Base-by-base conservation (phyloP, 2,888 invertebrate genomes). In the Ctena decussata region DNA sequence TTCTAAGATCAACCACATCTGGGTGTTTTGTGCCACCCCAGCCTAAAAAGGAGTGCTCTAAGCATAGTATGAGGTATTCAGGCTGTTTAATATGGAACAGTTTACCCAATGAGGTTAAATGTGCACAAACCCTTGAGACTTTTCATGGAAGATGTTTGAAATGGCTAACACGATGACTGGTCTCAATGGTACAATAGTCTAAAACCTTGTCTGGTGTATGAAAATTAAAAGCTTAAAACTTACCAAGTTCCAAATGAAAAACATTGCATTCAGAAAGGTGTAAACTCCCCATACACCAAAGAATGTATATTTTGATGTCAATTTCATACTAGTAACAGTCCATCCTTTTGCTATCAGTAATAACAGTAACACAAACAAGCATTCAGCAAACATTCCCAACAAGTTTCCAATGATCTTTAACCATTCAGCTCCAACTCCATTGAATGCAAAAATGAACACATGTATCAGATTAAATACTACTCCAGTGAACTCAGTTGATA, bases 171-270 rank as follows among this genome's bases (percentile, higher is more conserved):
- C n/a, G n/a, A n/a, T n/a, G n/a, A n/a, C n/a, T n/a, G n/a, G n/a
- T n/a, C n/a, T n/a, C n/a, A n/a, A n/a, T n/a, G n/a, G n/a, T n/a
- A n/a, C n/a, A n/a, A n/a, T n/a, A n/a, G n/a, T n/a, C n/a, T n/a
- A n/a, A n/a, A n/a, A n/a, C n/a, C n/a, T n/a, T n/a, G n/a, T n/a
- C n/a, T n/a, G n/a, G n/a, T n/a, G n/a, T n/a, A n/a, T n/a, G n/a
- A n/a, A n/a, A n/a, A n/a, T n/a, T n/a, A n/a, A n/a, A n/a, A n/a
- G n/a, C n/a, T n/a, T n/a, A 49, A 21, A 46, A 96, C 97, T 97
- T 96, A 99, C 99, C 97, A 98, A 97, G 96, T 99, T 99, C 98
- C 99, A 99, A 80, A 99, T 98, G 96, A 99, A 99, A 0, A 99
- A 97, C 83, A 99, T 96, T 94, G 98, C 97, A 96, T 99, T 98